Evolutionary conservation across 2,888 invertebrate genomes (phyloP).

Genomic region (Trichogramma dendrolimi): DNA sequence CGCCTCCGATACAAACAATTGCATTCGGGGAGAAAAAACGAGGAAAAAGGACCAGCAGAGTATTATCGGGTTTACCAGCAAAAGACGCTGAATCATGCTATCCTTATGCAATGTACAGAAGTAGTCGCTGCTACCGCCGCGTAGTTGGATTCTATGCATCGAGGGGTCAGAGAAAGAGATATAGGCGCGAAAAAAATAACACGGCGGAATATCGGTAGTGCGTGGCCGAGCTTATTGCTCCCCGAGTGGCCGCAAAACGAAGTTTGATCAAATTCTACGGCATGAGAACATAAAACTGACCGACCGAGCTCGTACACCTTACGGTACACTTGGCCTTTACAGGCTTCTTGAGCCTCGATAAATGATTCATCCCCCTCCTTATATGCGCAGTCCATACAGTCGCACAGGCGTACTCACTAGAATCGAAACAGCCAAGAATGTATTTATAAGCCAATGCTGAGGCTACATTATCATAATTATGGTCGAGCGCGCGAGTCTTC

Average conservation of each 20-base stretch:
- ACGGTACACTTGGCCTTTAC: slow-evolving; percentile 35
- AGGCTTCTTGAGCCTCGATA: slow-evolving; percentile 40
- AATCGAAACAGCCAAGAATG: background rate
- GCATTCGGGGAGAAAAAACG: no score
- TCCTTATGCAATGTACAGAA: no score
- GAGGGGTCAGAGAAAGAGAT: background rate
- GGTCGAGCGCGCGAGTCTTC: slow-evolving; percentile 2
- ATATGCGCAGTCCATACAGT: slow-evolving; percentile 36
- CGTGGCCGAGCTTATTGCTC: slow-evolving; percentile 46
- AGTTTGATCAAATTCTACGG: slow-evolving; percentile 54
- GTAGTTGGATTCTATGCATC: background rate
- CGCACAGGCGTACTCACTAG: no score
- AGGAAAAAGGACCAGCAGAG: no score
- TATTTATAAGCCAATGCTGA: slow-evolving; percentile 8
- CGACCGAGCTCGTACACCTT: slow-evolving; percentile 27
- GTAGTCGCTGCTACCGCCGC: no score
- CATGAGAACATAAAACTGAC: slow-evolving; percentile 52
- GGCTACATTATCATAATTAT: slow-evolving; percentile 29
- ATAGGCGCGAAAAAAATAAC: slow-evolving; percentile 1
- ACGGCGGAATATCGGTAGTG: background rate
- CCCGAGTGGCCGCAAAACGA: slow-evolving; percentile 53
- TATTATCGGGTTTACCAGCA: slow-evolving; percentile 9
- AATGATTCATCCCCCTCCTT: slow-evolving; percentile 51
- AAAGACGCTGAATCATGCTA: no score
- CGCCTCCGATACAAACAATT: no score